Percentiles rank a stretch among this genome's conserved stretches.
phyloP scores from a whole-genome alignment of 2,797 vertebrate species.

The Halcyon leucocephala region DNA sequence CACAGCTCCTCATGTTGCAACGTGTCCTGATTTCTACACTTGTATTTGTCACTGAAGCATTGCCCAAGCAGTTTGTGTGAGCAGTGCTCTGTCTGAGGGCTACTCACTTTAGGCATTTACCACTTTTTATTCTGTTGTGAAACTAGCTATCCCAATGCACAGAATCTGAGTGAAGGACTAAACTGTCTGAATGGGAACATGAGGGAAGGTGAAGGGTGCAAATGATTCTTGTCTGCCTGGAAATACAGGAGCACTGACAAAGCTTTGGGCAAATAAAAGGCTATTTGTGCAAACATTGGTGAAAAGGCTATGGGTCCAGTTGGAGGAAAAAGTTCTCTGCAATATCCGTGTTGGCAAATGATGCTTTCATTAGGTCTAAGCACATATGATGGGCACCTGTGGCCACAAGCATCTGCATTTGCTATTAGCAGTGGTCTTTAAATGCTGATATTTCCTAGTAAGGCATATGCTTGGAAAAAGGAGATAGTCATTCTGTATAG shows the following conservation, averaged over 20 bases:
- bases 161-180: neutral
- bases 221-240: neutral
- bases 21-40: conserved; percentile 39
- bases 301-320: neutral
- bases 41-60: neutral
- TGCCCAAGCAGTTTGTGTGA: neutral
- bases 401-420: neutral
- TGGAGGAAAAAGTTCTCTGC: neutral
- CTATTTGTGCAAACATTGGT: neutral
- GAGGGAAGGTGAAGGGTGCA: neutral
- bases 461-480: neutral
- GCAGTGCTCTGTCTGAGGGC: neutral
- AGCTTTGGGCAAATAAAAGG: neutral
- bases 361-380: neutral
- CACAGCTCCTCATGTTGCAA: conserved; percentile 61
- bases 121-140: neutral
- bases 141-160: neutral
- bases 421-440: neutral
- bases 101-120: neutral
- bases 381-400: neutral
- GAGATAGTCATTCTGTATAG: neutral
- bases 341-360: neutral
- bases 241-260: neutral
- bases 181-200: neutral
- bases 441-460: neutral